phyloP scores from a whole-genome alignment of 2,797 vertebrate genomes.

The Rhynchonycteris naso region DNA sequence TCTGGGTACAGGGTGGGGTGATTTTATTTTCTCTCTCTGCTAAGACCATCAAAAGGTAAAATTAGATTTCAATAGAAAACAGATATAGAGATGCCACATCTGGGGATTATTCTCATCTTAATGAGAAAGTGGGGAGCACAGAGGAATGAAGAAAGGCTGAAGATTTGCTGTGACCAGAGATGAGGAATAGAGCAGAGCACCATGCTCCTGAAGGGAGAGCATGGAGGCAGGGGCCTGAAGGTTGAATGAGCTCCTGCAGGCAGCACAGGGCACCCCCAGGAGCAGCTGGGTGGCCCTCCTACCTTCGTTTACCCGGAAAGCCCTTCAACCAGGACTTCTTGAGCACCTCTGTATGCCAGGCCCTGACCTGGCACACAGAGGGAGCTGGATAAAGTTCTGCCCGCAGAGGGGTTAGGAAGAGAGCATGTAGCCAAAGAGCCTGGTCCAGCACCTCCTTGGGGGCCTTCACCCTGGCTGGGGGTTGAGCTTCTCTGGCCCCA shows the following conservation, averaged over 20 bases:
- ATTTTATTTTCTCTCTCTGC: conserved; percentile 56
- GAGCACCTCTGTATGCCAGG: neutral
- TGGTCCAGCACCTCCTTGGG: neutral
- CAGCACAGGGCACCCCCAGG: neutral
- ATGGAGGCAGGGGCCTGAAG: neutral
- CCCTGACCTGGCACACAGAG: neutral
- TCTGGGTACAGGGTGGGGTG: neutral
- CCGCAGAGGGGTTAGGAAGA: neutral
- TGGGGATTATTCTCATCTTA: conserved; percentile 78
- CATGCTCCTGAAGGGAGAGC: neutral
- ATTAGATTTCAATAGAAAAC: conserved; percentile 75
- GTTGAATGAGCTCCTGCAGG: neutral
- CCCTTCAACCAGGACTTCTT: neutral
- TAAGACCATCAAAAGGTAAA: conserved; percentile 76
- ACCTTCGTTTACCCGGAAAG: neutral
- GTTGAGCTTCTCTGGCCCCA: neutral
- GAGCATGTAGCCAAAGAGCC: neutral
- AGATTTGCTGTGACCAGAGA: neutral
- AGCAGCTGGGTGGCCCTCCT: neutral
- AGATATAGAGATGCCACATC: conserved; percentile 76
- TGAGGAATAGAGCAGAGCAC: neutral
- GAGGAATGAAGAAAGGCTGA: conserved; percentile 37
- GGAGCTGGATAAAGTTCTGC: neutral
- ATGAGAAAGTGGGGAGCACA: conserved; percentile 57
- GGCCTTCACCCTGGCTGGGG: neutral